phyloP scores from a whole-genome alignment of 2,888 invertebrate genomes.

The Acrobasis repandana region DNA sequence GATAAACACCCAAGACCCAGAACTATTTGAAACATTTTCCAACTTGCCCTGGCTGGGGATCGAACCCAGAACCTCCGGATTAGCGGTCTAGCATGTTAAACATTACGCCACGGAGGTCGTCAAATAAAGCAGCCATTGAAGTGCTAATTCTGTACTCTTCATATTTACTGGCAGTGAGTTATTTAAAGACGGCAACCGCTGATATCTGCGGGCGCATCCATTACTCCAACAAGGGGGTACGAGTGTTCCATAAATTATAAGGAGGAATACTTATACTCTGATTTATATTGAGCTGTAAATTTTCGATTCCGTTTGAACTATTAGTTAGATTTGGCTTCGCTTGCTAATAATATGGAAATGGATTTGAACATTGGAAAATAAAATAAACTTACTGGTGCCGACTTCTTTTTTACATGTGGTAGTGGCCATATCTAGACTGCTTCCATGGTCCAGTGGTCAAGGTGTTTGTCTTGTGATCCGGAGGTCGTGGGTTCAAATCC shows the following conservation, averaged over 20 bases:
- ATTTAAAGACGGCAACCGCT: conserved; percentile 73
- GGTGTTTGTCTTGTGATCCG: too few relatives aligned
- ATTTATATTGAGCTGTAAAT: conserved; percentile 73
- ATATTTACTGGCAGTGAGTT: conserved; percentile 53
- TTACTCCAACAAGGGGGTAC: conserved; percentile 71
- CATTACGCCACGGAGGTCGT: too few relatives aligned
- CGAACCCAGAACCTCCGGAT: too few relatives aligned
- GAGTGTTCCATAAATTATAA: conserved; percentile 72
- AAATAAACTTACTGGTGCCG: neutral
- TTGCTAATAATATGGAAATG: neutral
- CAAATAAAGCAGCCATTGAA: conserved; percentile 44
- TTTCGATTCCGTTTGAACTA: conserved; percentile 42
- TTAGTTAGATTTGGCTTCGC: neutral
- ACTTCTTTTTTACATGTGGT: too few relatives aligned
- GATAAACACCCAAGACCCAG: too few relatives aligned
- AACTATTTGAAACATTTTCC: too few relatives aligned
- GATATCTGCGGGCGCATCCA: conserved; percentile 78
- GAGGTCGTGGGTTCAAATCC: too few relatives aligned
- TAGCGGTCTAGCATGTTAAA: too few relatives aligned
- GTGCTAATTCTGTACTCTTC: neutral
- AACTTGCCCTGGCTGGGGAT: too few relatives aligned
- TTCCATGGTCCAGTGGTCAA: too few relatives aligned
- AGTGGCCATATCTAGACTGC: too few relatives aligned
- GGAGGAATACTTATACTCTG: conserved; percentile 71
- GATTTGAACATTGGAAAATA: neutral